Percentiles rank a stretch among this genome's conserved stretches.
These are phyloP conservation scores for Syritta pipiens DNA, from an alignment of 2,888 invertebrate genomes.

Conservation along the genomic window DNA sequence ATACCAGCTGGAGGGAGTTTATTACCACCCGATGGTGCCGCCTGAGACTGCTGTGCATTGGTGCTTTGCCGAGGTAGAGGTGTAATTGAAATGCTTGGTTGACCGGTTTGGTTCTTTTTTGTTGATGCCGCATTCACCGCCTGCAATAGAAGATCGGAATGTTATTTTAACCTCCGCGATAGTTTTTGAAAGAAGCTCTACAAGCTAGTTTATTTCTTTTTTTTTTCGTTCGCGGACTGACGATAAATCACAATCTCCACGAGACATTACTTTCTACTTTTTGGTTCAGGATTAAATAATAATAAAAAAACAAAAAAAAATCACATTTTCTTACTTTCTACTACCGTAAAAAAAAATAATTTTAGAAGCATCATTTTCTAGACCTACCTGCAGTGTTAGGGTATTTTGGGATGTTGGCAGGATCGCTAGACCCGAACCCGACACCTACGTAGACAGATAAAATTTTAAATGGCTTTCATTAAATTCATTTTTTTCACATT, in stretches of 20 bases:
- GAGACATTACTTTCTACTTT: slow-evolving; percentile 22
- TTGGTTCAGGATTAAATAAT: neutral
- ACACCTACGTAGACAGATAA: slow-evolving; percentile 71
- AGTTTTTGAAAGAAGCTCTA: slow-evolving; percentile 8
- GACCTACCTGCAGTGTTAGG: slow-evolving; percentile 71
- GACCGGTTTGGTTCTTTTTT: slow-evolving; percentile 79
- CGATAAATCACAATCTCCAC: slow-evolving; percentile 9
- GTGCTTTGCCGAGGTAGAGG: slow-evolving; percentile 87
- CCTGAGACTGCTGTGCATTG: slow-evolving; percentile 75
- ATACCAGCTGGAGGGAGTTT: slow-evolving; percentile 78
- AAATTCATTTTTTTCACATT: slow-evolving; percentile 13
- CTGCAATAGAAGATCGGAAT: slow-evolving; percentile 48
- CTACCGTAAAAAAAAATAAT: neutral
- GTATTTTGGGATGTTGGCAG: slow-evolving; percentile 72
- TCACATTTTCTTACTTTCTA: neutral
- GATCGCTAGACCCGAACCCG: slow-evolving; percentile 72
- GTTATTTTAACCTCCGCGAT: too few relatives aligned
- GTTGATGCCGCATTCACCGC: slow-evolving; percentile 70
- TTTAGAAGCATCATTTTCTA: slow-evolving; percentile 16
- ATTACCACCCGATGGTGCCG: slow-evolving; percentile 78
- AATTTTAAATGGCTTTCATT: slow-evolving; percentile 49
- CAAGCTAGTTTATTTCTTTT: too few relatives aligned
- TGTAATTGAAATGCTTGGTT: slow-evolving; percentile 94
- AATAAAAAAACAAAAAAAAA: slow-evolving; percentile 11
- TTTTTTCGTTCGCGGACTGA: slow-evolving; percentile 9